Conservation (phyloP, 2,888 invertebrate genomes). For the Diogma glabrata region DNA sequence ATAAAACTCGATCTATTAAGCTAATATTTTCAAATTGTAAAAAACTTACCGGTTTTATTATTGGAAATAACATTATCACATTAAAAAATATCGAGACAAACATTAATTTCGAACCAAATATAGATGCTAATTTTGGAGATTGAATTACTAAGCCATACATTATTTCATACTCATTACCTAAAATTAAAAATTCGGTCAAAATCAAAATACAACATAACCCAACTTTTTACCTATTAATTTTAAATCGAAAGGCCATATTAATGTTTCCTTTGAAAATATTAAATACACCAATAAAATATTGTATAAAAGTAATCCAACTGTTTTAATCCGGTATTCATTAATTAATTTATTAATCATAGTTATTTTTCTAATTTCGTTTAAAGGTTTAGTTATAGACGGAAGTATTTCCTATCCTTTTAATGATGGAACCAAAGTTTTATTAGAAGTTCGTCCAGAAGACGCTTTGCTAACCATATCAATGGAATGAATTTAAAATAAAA, state of each 20-base stretch:
- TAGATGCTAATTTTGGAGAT: not conserved
- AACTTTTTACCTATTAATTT: no score
- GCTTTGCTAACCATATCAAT: slow-evolving; percentile 63
- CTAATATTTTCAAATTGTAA: not conserved
- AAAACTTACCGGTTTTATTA: slow-evolving; percentile 4
- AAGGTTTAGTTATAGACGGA: slow-evolving; percentile 87
- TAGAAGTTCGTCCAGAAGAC: slow-evolving; percentile 80
- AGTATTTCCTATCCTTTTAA: slow-evolving; percentile 89
- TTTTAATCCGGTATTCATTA: slow-evolving; percentile 5
- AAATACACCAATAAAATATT: slow-evolving; percentile 2
- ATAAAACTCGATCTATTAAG: not conserved
- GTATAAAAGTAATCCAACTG: slow-evolving; percentile 5
- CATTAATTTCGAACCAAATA: not conserved
- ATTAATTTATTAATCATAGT: not conserved
- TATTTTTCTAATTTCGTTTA: slow-evolving; percentile 10
- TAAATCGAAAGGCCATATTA: not conserved
- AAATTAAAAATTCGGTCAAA: not conserved
- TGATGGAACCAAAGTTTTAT: slow-evolving; percentile 75
- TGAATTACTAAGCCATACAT: no score
- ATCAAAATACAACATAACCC: no score
- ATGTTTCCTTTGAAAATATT: not conserved
- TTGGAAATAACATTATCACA: not conserved
- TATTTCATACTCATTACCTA: not conserved
- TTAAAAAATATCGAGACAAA: slow-evolving; percentile 3
- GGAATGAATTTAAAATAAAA: slow-evolving; percentile 26